phyloP scores from a whole-genome alignment of 2,888 invertebrate species.

The Drosophila lacicola region DNA sequence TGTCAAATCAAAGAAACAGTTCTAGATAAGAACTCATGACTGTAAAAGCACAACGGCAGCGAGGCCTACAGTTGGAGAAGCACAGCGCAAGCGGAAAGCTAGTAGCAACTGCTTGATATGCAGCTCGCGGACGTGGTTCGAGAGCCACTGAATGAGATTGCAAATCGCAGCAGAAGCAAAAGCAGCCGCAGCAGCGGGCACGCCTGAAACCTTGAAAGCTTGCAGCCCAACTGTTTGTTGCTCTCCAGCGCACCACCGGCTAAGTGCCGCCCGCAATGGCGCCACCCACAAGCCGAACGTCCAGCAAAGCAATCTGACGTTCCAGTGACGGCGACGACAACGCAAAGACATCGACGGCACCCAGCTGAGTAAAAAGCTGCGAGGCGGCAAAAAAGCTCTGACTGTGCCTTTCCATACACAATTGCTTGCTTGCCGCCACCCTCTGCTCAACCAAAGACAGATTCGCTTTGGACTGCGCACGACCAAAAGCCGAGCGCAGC shows the following conservation, averaged over 20 bases:
- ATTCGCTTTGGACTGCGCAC: conserved; percentile 11
- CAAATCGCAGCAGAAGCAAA: conserved; percentile 40
- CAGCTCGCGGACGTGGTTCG: conserved; percentile 39
- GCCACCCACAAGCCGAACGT: conserved; percentile 50
- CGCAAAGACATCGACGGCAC: conserved; percentile 21
- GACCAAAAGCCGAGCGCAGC: conserved; percentile 6
- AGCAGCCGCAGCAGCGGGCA: conserved; percentile 31
- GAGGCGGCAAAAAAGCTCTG: conserved; percentile 36
- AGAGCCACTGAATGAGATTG: conserved; percentile 40
- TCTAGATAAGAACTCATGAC: conserved; percentile 1
- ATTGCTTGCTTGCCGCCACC: conserved; percentile 6
- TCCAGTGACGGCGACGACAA: conserved; percentile 40
- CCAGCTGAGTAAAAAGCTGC: conserved; percentile 55
- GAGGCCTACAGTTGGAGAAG: conserved; percentile 12
- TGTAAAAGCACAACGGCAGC: background rate
- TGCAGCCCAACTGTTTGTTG: conserved; percentile 43
- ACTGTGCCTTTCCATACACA: conserved; percentile 45
- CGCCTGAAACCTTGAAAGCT: conserved; percentile 66
- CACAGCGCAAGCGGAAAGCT: background rate
- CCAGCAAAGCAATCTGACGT: conserved; percentile 28
- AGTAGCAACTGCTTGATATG: conserved; percentile 27
- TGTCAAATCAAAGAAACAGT: background rate
- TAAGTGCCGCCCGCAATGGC: conserved; percentile 22
- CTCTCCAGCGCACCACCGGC: conserved; percentile 46
- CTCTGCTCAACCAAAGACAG: background rate